Conservation (phyloP, 2,113 vertebrate genomes). For the Mobula birostris region DNA sequence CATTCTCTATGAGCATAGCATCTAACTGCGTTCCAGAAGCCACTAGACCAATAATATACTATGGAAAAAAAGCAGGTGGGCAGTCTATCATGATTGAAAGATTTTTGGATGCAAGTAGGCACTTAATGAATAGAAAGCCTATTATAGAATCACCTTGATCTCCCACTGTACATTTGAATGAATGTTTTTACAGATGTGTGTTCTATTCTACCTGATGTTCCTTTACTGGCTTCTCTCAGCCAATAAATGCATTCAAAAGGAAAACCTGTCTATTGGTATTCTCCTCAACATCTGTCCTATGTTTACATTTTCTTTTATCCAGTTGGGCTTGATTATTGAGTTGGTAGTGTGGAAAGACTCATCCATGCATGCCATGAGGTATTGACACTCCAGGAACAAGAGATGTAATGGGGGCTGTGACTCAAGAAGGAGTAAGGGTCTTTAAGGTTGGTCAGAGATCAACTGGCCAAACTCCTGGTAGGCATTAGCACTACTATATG, state of each 20-base stretch:
- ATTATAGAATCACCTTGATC: neutral
- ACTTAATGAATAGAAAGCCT: neutral
- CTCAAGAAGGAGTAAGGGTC: no score
- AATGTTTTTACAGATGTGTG: neutral
- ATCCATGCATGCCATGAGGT: no score
- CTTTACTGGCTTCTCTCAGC: no score
- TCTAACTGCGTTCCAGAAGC: neutral
- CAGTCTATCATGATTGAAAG: neutral
- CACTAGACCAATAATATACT: neutral
- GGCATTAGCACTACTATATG: neutral
- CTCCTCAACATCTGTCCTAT: neutral
- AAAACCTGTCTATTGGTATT: neutral
- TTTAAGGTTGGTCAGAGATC: neutral
- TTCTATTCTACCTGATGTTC: no score
- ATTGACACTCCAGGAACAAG: neutral
- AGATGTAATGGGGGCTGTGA: neutral
- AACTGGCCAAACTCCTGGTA: no score
- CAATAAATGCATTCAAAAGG: no score
- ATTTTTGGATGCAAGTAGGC: neutral
- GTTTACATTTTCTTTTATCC: neutral
- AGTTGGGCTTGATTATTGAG: neutral
- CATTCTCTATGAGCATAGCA: neutral
- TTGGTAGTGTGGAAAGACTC: no score
- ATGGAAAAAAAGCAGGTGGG: neutral
- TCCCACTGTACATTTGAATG: neutral